Evolutionary conservation across 2,113 vertebrate species (phyloP).

Genomic region (Nerophis lumbriciformis): DNA sequence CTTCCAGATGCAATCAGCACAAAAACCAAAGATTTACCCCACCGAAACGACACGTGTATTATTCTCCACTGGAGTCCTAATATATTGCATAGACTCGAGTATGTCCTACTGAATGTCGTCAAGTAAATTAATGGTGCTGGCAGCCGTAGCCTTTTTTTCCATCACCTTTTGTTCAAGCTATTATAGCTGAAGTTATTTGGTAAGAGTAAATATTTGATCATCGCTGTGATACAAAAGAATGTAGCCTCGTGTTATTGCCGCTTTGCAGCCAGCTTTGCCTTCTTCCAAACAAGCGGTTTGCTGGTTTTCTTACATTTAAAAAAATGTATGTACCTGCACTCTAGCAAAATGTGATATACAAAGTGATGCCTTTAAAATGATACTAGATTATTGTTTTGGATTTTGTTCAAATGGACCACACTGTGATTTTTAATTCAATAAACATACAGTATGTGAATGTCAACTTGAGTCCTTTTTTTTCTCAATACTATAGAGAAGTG

Average conservation of each 20-base stretch:
- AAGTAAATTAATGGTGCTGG: slow-evolving; percentile 19
- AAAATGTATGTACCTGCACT: neutral
- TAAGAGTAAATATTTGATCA: neutral
- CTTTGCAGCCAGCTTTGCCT: neutral
- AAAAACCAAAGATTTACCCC: slow-evolving; percentile 58
- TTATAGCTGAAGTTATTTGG: too few relatives aligned
- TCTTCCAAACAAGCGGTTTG: slow-evolving; percentile 1
- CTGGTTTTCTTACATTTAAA: neutral
- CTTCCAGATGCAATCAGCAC: slow-evolving; percentile 46
- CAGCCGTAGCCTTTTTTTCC: slow-evolving; percentile 10
- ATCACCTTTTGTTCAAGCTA: slow-evolving; percentile 17
- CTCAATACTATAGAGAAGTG: slow-evolving; percentile 9
- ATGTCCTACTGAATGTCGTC: slow-evolving; percentile 23
- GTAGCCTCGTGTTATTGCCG: neutral
- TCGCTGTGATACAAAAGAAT: too few relatives aligned
- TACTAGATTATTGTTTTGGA: slow-evolving; percentile 36
- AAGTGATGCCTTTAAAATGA: slow-evolving; percentile 38
- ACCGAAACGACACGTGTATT: slow-evolving; percentile 18
- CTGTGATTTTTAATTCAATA: slow-evolving; percentile 65
- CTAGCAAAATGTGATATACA: slow-evolving; percentile 27
- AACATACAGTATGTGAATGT: slow-evolving; percentile 56
- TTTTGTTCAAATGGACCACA: slow-evolving; percentile 30
- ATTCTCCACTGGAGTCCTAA: slow-evolving; percentile 13
- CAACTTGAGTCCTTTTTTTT: slow-evolving; percentile 53
- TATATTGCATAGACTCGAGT: slow-evolving; percentile 6